Evolutionary conservation across 2,113 vertebrate genomes (phyloP).

Genomic region (Psittacula cyanocephala): DNA sequence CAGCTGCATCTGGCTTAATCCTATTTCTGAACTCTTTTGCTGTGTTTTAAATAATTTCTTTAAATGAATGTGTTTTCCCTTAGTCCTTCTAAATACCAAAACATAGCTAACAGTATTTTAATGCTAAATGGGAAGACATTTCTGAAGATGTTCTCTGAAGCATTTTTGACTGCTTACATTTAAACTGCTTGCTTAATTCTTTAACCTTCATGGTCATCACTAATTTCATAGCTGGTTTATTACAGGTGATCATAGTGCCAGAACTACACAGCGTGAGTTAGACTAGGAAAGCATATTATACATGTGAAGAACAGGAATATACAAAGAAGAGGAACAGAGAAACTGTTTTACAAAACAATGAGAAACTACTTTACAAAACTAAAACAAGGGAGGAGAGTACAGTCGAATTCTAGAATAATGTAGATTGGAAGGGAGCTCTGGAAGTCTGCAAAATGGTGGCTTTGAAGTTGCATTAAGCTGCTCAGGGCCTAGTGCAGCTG

Average conservation of each 20-base stretch:
- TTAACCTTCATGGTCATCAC: neutral
- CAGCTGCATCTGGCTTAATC: conserved; percentile 14
- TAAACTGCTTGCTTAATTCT: conserved; percentile 13
- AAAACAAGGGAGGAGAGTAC: neutral
- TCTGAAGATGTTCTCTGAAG: neutral
- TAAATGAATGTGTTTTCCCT: conserved; percentile 16
- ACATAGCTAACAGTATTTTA: neutral
- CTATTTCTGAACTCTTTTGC: conserved; percentile 2
- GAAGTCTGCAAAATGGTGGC: neutral
- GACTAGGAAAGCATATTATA: neutral
- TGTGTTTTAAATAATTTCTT: conserved; percentile 27
- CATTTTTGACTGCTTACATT: neutral
- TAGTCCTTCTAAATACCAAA: neutral
- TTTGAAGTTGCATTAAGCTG: neutral
- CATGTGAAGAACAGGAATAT: neutral
- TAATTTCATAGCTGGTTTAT: neutral
- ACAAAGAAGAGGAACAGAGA: neutral
- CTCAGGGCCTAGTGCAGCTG: neutral
- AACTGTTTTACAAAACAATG: neutral
- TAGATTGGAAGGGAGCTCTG: neutral
- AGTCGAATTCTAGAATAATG: neutral
- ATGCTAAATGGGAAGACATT: neutral
- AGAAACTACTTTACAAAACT: neutral
- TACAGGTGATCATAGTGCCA: neutral
- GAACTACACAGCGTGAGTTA: neutral